Base-by-base conservation (phyloP, 2,113 vertebrate species). In the Sapayoa aenigma region DNA sequence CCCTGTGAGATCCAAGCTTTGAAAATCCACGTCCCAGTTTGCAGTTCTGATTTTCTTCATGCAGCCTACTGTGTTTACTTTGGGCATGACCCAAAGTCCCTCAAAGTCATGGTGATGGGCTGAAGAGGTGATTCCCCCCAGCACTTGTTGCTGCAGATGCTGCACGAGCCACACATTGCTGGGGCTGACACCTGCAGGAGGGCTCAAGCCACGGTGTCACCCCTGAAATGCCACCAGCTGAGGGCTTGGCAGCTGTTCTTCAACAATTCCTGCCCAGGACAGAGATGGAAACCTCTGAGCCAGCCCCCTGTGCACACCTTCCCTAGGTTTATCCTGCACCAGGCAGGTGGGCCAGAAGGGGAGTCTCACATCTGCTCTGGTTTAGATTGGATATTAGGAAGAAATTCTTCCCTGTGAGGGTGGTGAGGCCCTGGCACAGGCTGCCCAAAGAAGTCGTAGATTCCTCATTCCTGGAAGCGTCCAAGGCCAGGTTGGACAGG, bases 131-230 rank as follows among this genome's bases (percentile, higher is more conserved):
- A 25, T 67, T 66, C 42, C 7, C 25, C 41, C 6, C 53, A 25
- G 74, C 20, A 0, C 14, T 37, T 0, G 2, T 10, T 25, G 67
- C 72, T 47, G 56, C n/a, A 39, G 46, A 1, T 2, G 3, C 84
- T 35, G 62, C 42, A 7, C 2, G 5, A 25, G 59, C 52, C 47
- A 60, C 44, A 28, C 47, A 4, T 24, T 5, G 44, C 49, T 47
- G 46, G 46, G 46, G 46, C 46, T 47, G 46, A 30, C 21, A 30
- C 21, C 42, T 11, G 25, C n/a, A 6, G 56, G 53, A 63, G 33
- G 14, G 21, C 11, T 44, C 35, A 7, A 12, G 49, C 35, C 22
- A 3, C 4, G 3, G 30, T 3, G 8, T 30, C 58, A 12, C 55
- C 74, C 15, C 3, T 1, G 9, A 27, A 33, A 56, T 30, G 80